Evolutionary conservation across 2,797 vertebrate species (phyloP).

Genomic region (Protosalanx chinensis): DNA sequence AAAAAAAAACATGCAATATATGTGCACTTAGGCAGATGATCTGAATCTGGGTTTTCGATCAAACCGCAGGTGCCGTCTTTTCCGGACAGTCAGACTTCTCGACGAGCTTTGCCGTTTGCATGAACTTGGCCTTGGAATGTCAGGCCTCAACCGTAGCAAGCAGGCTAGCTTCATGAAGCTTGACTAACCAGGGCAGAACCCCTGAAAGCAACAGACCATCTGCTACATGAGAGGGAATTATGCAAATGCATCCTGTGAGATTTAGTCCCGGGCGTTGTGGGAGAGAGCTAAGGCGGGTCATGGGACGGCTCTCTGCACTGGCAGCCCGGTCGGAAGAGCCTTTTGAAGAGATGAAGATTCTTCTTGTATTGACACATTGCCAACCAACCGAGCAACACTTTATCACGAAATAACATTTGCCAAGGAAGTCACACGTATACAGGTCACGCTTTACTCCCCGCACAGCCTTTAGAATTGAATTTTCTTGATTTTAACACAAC

Average conservation of each 20-base stretch:
- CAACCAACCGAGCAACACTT: neutral
- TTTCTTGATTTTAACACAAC: too few species aligned
- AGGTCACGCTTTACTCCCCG: too few species aligned
- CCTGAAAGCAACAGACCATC: conserved; percentile 4
- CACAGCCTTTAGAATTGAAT: too few species aligned
- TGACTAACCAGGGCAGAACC: neutral
- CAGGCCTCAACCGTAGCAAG: neutral
- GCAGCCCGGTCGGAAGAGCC: neutral
- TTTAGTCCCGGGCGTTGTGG: neutral
- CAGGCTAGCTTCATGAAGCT: neutral
- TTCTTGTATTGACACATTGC: neutral
- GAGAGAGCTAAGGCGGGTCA: neutral
- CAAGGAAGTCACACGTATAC: neutral
- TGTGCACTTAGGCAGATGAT: neutral
- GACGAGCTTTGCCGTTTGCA: neutral
- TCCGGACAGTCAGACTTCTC: neutral
- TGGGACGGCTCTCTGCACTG: neutral
- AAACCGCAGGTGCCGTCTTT: conserved; percentile 4
- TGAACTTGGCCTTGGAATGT: neutral
- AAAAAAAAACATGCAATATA: neutral
- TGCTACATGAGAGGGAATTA: conserved; percentile 11
- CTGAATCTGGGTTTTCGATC: neutral
- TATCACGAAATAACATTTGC: neutral
- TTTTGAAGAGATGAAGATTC: neutral
- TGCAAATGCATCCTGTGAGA: conserved; percentile 12